Conservation (phyloP, 2,888 invertebrate genomes). For the Sesia apiformis region DNA sequence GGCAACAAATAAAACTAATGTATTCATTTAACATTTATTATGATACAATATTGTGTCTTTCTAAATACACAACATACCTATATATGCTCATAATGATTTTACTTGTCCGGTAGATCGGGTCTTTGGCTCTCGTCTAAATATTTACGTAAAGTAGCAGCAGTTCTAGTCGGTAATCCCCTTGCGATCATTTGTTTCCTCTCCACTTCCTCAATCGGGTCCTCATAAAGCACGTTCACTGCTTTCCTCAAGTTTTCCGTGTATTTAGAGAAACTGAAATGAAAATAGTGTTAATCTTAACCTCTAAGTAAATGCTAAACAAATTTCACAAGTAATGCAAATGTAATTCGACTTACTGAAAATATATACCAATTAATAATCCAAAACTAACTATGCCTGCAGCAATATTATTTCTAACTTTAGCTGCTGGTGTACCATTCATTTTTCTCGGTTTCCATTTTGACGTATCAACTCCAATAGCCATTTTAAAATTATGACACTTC, state of each 20-base stretch:
- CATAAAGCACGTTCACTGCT: slow-evolving; percentile 35
- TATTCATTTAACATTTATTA: slow-evolving; percentile 7
- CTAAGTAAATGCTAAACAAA: slow-evolving; percentile 24
- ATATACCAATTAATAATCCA: slow-evolving; percentile 46
- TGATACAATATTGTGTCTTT: slow-evolving; percentile 1
- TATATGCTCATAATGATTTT: slow-evolving; percentile 25
- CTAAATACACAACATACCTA: slow-evolving; percentile 16
- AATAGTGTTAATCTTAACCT: not conserved
- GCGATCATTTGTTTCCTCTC: slow-evolving; percentile 55
- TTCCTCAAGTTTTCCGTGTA: slow-evolving; percentile 35
- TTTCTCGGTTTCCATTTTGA: slow-evolving; percentile 78
- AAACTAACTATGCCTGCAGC: slow-evolving; percentile 56
- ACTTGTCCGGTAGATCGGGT: slow-evolving; percentile 41
- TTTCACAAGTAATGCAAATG: not conserved
- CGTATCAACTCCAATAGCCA: slow-evolving; percentile 71
- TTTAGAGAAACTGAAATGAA: slow-evolving; percentile 33
- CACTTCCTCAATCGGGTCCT: slow-evolving; percentile 56
- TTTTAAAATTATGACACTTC: slow-evolving; percentile 16
- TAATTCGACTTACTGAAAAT: slow-evolving; percentile 67
- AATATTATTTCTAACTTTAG: slow-evolving; percentile 67
- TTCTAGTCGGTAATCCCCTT: slow-evolving; percentile 35
- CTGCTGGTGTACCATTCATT: slow-evolving; percentile 78
- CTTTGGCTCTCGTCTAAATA: slow-evolving; percentile 31
- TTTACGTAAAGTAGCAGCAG: slow-evolving; percentile 30
- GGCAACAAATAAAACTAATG: slow-evolving; percentile 43